Base-by-base conservation (phyloP, 1,140 invertebrate genomes). In the Drosophila nikananu region DNA sequence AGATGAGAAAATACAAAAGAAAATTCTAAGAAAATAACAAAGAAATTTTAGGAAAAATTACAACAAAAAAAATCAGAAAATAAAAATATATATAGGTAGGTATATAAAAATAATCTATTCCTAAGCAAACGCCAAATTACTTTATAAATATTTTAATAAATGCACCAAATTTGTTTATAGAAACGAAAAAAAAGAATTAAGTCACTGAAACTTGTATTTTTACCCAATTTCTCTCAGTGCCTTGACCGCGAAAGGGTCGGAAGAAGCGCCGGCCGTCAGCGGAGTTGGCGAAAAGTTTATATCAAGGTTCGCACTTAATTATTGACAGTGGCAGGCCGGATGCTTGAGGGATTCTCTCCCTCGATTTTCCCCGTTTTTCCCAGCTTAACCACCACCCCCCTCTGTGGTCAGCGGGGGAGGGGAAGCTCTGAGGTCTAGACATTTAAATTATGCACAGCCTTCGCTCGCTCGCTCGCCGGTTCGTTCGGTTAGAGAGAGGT, bases 251-350 rank as follows among this genome's bases (percentile, higher is more conserved):
- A 64, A 64, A 68, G 51, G 46, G 27, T 25, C 52, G 23, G 35
- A 55, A 37, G 19, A 23, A 30, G 19, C 52, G 41, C 12, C 52
- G 54, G 23, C 54, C 44, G 63, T 64, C 62, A 42, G 30, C 37
- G 67, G 57, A 75, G 61, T 78, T 77, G 74, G 74, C 75, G 65
- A 32, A 77, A 79, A 79, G 77, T 77, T 77, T 79, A 79, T 80
- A 80, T 80, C 77, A 80, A 80, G 76, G 77, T 80, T 80, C 77
- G 77, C 77, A 80, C 77, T 80, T 80, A 80, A 80, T 80, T 80
- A 80, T 80, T 80, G 76, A 80, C 76, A 80, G 77, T 73, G 76
- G 65, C 76, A 78, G 76, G 59, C 74, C 58, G 70, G 67, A 73
- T 72, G 70, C 67, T 73, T 73, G 70, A 73, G 70, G 67, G 37